Conservation (phyloP, 2,888 invertebrate genomes). For the Hermaeophaga mercurialis region DNA sequence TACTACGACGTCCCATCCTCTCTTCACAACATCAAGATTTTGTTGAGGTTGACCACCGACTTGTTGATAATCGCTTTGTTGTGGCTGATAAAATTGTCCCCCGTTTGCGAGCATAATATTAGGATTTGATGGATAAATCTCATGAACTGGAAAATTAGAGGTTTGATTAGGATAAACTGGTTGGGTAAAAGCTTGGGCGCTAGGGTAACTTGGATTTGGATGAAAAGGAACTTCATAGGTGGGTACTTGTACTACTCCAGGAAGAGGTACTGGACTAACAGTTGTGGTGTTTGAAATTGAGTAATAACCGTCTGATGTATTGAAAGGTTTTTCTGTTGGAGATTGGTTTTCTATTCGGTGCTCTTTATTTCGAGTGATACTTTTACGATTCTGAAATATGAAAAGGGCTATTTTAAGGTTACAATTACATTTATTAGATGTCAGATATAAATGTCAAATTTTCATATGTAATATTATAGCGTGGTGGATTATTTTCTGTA, state of each 20-base stretch:
- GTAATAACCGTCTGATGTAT: slow-evolving; percentile 52
- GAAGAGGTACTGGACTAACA: slow-evolving; percentile 49
- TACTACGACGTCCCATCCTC: slow-evolving; percentile 49
- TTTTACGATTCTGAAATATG: slow-evolving; percentile 61
- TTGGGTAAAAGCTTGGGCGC: slow-evolving; percentile 30
- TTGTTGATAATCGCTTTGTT: slow-evolving; percentile 35
- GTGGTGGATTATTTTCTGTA: too few relatives aligned
- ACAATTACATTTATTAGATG: too few relatives aligned
- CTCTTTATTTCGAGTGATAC: slow-evolving; percentile 53
- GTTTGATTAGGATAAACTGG: slow-evolving; percentile 29
- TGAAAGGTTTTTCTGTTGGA: slow-evolving; percentile 50
- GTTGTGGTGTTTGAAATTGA: slow-evolving; percentile 45
- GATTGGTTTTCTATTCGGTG: slow-evolving; percentile 52
- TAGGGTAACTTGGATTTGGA: slow-evolving; percentile 38
- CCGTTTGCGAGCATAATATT: slow-evolving; percentile 49
- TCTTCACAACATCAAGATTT: slow-evolving; percentile 37
- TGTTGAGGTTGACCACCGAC: slow-evolving; percentile 27
- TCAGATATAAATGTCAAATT: too few relatives aligned
- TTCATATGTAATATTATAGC: too few relatives aligned
- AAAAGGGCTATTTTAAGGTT: too few relatives aligned
- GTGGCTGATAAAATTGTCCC: slow-evolving; percentile 51
- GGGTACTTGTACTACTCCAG: slow-evolving; percentile 53
- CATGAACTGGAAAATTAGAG: slow-evolving; percentile 35
- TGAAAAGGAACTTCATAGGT: slow-evolving; percentile 52
- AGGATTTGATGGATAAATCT: slow-evolving; percentile 35